phyloP scores from a whole-genome alignment of 2,888 invertebrate genomes.

The Salticus scenicus region DNA sequence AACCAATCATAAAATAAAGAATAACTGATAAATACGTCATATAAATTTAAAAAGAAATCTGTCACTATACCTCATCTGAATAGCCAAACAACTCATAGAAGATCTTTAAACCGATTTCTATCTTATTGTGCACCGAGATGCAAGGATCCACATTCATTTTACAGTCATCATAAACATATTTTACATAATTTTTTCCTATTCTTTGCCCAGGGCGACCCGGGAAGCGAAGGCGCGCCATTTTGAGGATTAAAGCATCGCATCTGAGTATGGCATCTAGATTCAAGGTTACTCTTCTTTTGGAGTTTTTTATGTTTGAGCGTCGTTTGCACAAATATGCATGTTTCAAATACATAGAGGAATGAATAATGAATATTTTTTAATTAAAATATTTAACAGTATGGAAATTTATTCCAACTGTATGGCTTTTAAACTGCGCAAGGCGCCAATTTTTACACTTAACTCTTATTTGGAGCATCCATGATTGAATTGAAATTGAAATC shows the following conservation, averaged over 20 bases:
- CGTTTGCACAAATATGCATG: constrained; percentile 58
- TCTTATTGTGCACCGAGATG: constrained; percentile 35
- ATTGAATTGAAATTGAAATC: not conserved
- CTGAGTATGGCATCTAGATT: constrained; percentile 61
- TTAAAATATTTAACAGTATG: constrained; percentile 33
- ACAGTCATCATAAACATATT: constrained; percentile 59
- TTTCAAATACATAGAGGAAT: constrained; percentile 64
- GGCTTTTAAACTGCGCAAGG: constrained; percentile 38
- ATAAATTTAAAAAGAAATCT: not conserved
- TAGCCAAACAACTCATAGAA: constrained; percentile 65
- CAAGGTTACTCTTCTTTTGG: constrained; percentile 63
- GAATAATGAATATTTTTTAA: constrained; percentile 13
- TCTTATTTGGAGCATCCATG: not conserved
- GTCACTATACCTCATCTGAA: constrained; percentile 51
- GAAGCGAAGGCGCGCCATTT: constrained; percentile 71
- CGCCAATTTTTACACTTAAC: constrained; percentile 65
- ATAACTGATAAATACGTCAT: not conserved
- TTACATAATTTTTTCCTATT: constrained; percentile 62
- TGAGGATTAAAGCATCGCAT: constrained; percentile 67
- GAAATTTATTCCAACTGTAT: constrained; percentile 19
- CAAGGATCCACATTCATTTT: constrained; percentile 49
- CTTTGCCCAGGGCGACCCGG: constrained; percentile 70
- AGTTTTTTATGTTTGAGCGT: constrained; percentile 37
- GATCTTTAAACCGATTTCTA: constrained; percentile 60
- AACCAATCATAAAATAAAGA: too few relatives aligned